Evolutionary conservation across 2,797 vertebrate species (phyloP).

Genomic region (Protonibea diacanthus): DNA sequence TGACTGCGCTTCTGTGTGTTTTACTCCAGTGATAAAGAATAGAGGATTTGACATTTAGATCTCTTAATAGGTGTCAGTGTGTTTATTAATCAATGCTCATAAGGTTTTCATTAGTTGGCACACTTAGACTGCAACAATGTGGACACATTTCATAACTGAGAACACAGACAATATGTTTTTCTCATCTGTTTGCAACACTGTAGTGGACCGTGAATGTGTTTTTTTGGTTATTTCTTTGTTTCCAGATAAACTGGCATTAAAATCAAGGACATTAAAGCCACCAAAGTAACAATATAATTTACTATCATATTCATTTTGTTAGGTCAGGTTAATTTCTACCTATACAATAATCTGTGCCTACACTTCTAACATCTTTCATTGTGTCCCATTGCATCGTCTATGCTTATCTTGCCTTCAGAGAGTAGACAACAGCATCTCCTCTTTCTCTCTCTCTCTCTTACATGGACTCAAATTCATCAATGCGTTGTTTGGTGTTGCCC

Average conservation of each 20-base stretch:
- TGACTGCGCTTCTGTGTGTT: constrained; percentile 10
- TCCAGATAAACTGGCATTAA: constrained; percentile 19
- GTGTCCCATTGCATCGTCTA: constrained; percentile 15
- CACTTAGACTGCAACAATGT: constrained; percentile 21
- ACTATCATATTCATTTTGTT: not conserved
- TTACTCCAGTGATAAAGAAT: constrained; percentile 36
- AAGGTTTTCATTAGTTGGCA: constrained; percentile 14
- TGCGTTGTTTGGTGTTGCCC: constrained; percentile 98
- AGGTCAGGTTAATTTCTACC: constrained; percentile 22
- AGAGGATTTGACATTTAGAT: constrained; percentile 15
- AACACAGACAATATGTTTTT: not conserved
- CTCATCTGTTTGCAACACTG: not conserved
- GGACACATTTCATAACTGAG: constrained; percentile 14
- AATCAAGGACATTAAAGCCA: constrained; percentile 27
- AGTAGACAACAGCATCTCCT: no score
- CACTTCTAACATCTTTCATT: constrained; percentile 38
- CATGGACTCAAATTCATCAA: constrained; percentile 99
- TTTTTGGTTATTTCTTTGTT: constrained; percentile 19
- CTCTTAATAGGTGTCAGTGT: not conserved
- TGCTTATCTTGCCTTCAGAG: not conserved
- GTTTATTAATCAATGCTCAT: constrained; percentile 20
- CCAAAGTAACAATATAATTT: constrained; percentile 32
- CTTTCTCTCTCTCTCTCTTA: constrained; percentile 74
- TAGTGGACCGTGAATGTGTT: constrained; percentile 2
- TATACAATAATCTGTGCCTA: constrained; percentile 33